A percentile compares a stretch with the other conserved stretches of the same genome.
Evolutionary conservation across 2,888 invertebrate species (phyloP).

Genomic region (Leucoptera coffeella): DNA sequence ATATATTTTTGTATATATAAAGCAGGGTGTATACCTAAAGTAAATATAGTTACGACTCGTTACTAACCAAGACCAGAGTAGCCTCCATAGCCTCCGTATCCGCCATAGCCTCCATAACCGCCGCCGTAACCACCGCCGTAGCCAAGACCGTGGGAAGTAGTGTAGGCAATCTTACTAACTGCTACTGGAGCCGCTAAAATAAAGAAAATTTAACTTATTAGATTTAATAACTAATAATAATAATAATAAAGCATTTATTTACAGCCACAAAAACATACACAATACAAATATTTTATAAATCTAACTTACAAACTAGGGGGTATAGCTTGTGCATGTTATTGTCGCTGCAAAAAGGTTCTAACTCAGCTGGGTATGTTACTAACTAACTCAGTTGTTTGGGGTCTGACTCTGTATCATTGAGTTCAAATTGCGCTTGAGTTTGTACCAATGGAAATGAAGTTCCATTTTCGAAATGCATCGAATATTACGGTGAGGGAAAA

Average conservation of each 20-base stretch:
- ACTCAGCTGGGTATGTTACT: too few species aligned
- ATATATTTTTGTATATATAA: too few species aligned
- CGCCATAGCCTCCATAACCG: slow-evolving; percentile 14
- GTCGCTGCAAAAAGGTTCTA: too few species aligned
- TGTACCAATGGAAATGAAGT: too few species aligned
- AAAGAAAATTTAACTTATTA: slow-evolving; percentile 4
- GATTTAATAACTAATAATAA: background rate
- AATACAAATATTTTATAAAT: background rate
- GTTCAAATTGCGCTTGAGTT: too few species aligned
- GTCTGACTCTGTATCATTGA: too few species aligned
- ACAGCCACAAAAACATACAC: background rate
- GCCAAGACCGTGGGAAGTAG: slow-evolving; percentile 12
- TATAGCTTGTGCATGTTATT: too few species aligned
- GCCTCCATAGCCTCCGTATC: slow-evolving; percentile 6
- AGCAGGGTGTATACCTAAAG: too few species aligned
- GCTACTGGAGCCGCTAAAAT: slow-evolving; percentile 15
- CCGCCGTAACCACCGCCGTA: slow-evolving; percentile 12
- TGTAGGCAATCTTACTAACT: slow-evolving; percentile 25
- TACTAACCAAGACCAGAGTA: slow-evolving; percentile 3
- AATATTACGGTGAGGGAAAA: too few species aligned
- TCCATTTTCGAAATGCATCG: too few species aligned
- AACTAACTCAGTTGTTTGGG: too few species aligned
- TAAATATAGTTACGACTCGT: background rate
- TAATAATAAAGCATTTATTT: too few species aligned
- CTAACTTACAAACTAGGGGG: background rate